Evolutionary conservation across 2,113 vertebrate species (phyloP).

Genomic region (Cephalopholis sonnerati): DNA sequence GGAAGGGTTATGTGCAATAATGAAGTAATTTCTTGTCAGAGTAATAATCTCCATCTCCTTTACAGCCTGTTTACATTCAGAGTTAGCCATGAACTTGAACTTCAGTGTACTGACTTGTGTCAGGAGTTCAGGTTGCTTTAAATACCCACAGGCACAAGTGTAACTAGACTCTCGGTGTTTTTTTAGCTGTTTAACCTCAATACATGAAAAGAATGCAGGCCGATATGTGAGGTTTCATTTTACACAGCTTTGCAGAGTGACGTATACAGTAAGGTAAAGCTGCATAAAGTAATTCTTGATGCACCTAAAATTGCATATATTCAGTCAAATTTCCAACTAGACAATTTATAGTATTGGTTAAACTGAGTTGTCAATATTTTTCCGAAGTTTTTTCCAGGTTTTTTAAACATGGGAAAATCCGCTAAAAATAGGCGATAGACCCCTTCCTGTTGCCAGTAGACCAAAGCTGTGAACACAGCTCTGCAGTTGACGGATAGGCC

Average conservation of each 20-base stretch:
- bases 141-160: constrained; percentile 54
- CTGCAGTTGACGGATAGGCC: no score
- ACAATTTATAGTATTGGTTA: background rate
- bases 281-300: background rate
- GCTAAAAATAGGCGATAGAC: no score
- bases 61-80: constrained; percentile 22
- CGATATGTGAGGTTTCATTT: constrained; percentile 54
- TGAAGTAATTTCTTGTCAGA: background rate
- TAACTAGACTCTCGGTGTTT: constrained; percentile 67
- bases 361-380: background rate
- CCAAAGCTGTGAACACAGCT: no score
- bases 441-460: no score
- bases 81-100: constrained; percentile 66
- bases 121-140: constrained; percentile 60
- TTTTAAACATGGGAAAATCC: no score
- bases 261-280: background rate
- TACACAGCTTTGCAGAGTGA: constrained; percentile 23
- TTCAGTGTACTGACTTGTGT: constrained; percentile 27
- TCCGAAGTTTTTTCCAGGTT: no score
- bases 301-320: background rate
- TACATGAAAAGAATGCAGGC: constrained; percentile 61
- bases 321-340: background rate
- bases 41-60: background rate
- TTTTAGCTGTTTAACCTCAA: constrained; percentile 67
- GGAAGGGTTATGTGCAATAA: background rate